Evolutionary conservation across 2,113 vertebrate species (phyloP).

Genomic region (Mohoua ochrocephala): DNA sequence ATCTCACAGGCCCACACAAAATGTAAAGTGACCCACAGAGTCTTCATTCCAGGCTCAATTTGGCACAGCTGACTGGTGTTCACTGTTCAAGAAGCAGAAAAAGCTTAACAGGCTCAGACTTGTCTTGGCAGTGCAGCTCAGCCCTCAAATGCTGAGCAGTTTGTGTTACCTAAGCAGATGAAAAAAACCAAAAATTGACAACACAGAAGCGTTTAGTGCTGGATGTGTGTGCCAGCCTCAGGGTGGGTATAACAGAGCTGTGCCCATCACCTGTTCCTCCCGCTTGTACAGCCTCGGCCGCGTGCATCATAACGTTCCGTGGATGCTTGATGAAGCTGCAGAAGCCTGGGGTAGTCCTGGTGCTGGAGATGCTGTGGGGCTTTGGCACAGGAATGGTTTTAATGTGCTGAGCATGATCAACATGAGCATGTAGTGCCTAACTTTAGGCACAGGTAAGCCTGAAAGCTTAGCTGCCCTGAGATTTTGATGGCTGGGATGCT

Average conservation of each 20-base stretch:
- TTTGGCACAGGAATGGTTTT: neutral
- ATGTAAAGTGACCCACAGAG: neutral
- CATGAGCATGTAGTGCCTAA: neutral
- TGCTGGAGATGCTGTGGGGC: neutral
- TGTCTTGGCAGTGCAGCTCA: neutral
- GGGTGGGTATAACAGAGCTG: neutral
- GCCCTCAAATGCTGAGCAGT: neutral
- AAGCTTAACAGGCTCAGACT: neutral
- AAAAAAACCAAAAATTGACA: rapidly evolving
- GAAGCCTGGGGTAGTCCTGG: neutral
- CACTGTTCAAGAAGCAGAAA: neutral
- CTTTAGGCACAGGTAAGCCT: neutral
- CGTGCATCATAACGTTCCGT: rapidly evolving
- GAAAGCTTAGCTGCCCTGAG: neutral
- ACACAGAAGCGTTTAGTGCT: neutral
- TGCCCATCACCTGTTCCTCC: neutral
- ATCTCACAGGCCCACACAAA: neutral
- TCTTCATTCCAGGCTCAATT: neutral
- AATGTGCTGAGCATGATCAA: neutral
- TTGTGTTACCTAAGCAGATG: neutral
- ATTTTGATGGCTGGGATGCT: neutral
- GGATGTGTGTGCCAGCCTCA: neutral
- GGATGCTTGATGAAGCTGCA: neutral
- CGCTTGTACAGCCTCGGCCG: neutral
- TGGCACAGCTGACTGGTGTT: neutral